These are phyloP conservation scores for Autographa gamma DNA, from an alignment of 2,888 invertebrate species.

Conservation along the genomic window DNA sequence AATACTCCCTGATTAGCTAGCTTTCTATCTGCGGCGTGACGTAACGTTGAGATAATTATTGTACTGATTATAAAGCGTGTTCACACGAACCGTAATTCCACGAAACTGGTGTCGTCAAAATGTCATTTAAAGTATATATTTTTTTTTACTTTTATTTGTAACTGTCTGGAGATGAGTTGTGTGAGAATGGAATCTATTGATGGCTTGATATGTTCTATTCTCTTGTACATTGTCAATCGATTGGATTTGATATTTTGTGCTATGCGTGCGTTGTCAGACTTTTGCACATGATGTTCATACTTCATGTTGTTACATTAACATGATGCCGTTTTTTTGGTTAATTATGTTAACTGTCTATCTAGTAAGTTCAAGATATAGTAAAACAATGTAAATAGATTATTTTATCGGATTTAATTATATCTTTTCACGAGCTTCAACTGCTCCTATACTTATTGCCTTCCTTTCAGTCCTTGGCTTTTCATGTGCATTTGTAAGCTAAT, in stretches of 20 bases:
- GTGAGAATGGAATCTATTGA: slow-evolving; percentile 21
- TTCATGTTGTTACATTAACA: background rate
- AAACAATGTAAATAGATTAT: too few species aligned
- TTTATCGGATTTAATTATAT: too few species aligned
- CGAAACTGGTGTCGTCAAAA: slow-evolving; percentile 2
- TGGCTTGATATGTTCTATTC: slow-evolving; percentile 33
- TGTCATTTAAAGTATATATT: background rate
- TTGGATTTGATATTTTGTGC: background rate
- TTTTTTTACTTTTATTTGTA: background rate
- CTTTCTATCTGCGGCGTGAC: slow-evolving; percentile 49
- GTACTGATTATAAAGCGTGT: slow-evolving; percentile 15
- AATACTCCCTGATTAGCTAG: slow-evolving; percentile 40
- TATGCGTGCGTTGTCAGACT: background rate
- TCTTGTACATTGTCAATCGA: slow-evolving; percentile 9
- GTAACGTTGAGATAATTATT: slow-evolving; percentile 47
- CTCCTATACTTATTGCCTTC: too few species aligned
- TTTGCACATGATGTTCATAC: background rate
- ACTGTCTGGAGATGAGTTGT: background rate
- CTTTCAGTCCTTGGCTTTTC: too few species aligned
- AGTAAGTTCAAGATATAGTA: background rate
- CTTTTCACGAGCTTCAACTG: too few species aligned
- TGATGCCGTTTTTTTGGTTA: background rate
- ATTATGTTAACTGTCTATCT: background rate
- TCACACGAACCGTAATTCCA: slow-evolving; percentile 7
- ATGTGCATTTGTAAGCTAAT: too few species aligned